Conservation (phyloP, 2,113 vertebrate species). For the Chaetodon auriga region DNA sequence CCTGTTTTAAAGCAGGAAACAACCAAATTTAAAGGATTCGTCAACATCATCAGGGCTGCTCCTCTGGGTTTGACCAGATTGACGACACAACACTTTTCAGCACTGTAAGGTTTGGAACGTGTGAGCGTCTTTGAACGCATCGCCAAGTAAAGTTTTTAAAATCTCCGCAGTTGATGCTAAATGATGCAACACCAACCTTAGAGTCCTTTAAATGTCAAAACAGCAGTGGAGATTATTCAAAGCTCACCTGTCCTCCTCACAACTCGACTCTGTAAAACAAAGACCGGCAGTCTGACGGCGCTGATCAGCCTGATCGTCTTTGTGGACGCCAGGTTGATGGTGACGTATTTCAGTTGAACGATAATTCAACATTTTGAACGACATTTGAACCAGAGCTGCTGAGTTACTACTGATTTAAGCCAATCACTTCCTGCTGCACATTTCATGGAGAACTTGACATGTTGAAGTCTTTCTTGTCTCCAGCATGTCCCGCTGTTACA, state of each 20-base stretch:
- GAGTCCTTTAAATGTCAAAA: no score
- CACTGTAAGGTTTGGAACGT: not conserved
- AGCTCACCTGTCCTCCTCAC: no score
- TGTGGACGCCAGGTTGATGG: no score
- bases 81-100: not conserved
- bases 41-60: not conserved
- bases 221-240: not conserved
- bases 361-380: no score
- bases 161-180: not conserved
- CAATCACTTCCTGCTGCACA: no score
- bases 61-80: not conserved
- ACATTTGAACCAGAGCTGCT: no score
- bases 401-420: no score
- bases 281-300: not conserved
- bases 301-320: not conserved
- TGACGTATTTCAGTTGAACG: no score
- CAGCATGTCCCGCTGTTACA: not conserved
- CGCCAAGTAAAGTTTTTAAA: not conserved
- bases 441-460: no score
- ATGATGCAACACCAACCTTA: no score
- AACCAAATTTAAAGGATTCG: not conserved
- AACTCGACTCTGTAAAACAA: no score
- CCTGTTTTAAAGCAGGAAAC: not conserved
- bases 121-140: not conserved
- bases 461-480: not conserved